These are phyloP conservation scores for Clepsis dumicolana DNA, from an alignment of 2,888 invertebrate species.

Conservation along the genomic window DNA sequence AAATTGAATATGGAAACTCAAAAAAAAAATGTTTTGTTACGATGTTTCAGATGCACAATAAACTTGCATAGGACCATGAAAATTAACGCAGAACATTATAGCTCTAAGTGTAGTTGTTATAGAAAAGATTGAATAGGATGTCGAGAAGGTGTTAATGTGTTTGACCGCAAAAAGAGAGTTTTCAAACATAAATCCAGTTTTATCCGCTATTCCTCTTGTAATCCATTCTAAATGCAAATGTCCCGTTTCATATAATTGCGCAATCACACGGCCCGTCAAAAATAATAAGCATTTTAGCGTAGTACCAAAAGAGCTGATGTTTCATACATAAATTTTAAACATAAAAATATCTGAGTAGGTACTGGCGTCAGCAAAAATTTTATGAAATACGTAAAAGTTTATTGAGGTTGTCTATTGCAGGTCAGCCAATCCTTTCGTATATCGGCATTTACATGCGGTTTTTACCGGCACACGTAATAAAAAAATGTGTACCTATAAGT, in stretches of 20 bases:
- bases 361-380: conserved; percentile 22
- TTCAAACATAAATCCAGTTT: background rate
- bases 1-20: too few relatives aligned
- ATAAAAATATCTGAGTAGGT: conserved; percentile 11
- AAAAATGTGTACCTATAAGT: background rate
- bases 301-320: conserved; percentile 10
- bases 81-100: too few relatives aligned
- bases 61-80: too few relatives aligned
- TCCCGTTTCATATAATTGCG: conserved; percentile 10
- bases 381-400: conserved; percentile 40
- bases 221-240: conserved; percentile 12
- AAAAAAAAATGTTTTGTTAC: too few relatives aligned
- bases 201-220: background rate
- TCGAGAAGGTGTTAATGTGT: background rate
- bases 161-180: background rate
- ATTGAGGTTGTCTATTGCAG: conserved; percentile 23
- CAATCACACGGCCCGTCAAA: conserved; percentile 1
- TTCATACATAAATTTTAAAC: conserved; percentile 18
- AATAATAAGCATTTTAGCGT: conserved; percentile 6
- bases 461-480: conserved; percentile 10
- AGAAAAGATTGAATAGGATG: background rate
- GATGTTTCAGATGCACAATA: too few relatives aligned
- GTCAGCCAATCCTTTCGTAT: conserved; percentile 8
- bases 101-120: too few relatives aligned
- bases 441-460: background rate